A percentile compares a stretch with the other conserved stretches of the same genome.
phyloP scores from a whole-genome alignment of 1,140 invertebrate species.

The Drosophila seguyi region DNA sequence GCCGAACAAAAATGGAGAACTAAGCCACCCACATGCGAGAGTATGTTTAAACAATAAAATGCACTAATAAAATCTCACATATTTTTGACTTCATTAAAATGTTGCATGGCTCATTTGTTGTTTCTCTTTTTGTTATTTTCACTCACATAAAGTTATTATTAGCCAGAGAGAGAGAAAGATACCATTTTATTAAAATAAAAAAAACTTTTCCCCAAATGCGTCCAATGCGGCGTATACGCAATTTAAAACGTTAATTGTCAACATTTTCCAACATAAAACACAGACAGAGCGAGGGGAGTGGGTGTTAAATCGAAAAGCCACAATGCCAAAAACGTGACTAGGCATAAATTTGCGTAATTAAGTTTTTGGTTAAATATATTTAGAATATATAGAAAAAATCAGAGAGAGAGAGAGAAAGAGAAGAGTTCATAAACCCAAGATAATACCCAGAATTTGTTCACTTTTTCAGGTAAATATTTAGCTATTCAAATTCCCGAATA shows the following conservation, averaged over 20 bases:
- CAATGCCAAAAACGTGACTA: conserved; percentile 69
- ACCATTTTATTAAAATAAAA: conserved; percentile 31
- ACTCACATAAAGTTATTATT: conserved; percentile 50
- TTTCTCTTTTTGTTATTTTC: conserved; percentile 18
- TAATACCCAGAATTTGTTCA: neutral
- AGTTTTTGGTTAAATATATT: conserved; percentile 15
- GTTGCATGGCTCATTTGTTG: conserved; percentile 31
- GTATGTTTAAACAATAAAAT: conserved; percentile 68
- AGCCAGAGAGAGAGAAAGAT: conserved; percentile 5
- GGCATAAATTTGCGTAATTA: conserved; percentile 42
- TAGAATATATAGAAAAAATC: neutral
- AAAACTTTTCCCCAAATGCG: conserved; percentile 13
- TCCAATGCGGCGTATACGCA: conserved; percentile 13
- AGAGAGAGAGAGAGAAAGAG: too few species aligned
- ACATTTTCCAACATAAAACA: conserved; percentile 16
- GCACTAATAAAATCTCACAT: conserved; percentile 73
- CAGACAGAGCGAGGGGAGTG: neutral
- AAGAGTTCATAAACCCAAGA: neutral
- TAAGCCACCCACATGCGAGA: conserved; percentile 17
- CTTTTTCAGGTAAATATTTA: neutral
- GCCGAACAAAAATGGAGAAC: conserved; percentile 13
- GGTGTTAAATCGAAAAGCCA: conserved; percentile 48
- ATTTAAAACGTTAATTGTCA: conserved; percentile 44
- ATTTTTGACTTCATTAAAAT: conserved; percentile 78
- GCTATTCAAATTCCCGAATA: neutral